Percentiles rank a stretch among this genome's conserved stretches.
These are phyloP conservation scores for Trichonephila clavata DNA, from an alignment of 1,140 invertebrate genomes.

Conservation along the genomic window DNA sequence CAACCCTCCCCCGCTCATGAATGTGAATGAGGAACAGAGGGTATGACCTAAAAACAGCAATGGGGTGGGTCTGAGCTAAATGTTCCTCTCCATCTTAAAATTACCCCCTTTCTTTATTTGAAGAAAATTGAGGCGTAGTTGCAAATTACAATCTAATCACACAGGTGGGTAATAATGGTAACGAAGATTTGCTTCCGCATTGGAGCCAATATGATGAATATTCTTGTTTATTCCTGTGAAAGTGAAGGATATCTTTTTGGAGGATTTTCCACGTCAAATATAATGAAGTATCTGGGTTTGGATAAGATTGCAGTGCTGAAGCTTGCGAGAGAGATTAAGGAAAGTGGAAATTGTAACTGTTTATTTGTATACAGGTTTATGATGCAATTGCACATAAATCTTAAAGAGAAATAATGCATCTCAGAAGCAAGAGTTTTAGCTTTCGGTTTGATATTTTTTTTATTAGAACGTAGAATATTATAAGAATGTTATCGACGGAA, in stretches of 20 bases:
- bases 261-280: background rate
- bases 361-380: too few species aligned
- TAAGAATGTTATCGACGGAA: too few species aligned
- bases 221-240: background rate
- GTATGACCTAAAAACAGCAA: constrained; percentile 56
- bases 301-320: too few species aligned
- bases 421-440: too few species aligned
- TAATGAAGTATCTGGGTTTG: background rate
- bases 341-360: too few species aligned
- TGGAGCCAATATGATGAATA: background rate
- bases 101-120: constrained; percentile 17
- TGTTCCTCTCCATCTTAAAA: background rate
- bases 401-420: too few species aligned
- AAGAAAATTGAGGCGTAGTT: constrained; percentile 32
- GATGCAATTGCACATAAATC: too few species aligned
- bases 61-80: constrained; percentile 25
- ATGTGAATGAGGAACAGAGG: constrained; percentile 44
- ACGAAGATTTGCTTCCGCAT: constrained; percentile 41
- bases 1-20: constrained; percentile 48
- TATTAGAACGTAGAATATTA: too few species aligned
- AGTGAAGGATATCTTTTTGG: background rate
- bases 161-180: background rate
- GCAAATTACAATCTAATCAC: background rate
- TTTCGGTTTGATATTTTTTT: too few species aligned
- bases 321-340: too few species aligned